Evolutionary conservation across 64 coral and sea anemone species (phyloP).

Genomic region (Orbicella faveolata): DNA sequence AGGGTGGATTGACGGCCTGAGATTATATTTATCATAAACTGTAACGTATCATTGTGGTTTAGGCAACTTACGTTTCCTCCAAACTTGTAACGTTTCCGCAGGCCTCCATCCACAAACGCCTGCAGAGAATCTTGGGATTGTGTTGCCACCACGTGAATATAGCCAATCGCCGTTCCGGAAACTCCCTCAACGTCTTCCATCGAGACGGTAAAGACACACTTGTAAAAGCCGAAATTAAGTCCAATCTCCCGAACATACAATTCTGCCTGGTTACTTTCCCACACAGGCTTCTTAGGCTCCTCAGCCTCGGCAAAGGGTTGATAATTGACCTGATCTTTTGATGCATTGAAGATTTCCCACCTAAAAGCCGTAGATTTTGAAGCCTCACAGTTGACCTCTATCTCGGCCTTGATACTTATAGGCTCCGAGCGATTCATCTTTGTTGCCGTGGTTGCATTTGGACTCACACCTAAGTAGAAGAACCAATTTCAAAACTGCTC

Average conservation of each 20-base stretch:
- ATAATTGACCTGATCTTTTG: neutral
- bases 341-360: conserved; percentile 49
- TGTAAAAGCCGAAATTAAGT: conserved; percentile 54
- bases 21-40: too few relatives aligned
- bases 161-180: conserved; percentile 11
- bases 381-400: conserved; percentile 52
- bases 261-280: neutral
- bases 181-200: conserved; percentile 41
- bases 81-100: conserved; percentile 18
- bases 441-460: conserved; percentile 10
- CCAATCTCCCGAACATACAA: conserved; percentile 11
- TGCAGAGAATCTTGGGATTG: neutral
- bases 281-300: neutral
- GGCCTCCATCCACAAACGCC: conserved; percentile 14
- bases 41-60: neutral
- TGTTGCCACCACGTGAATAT: conserved; percentile 35
- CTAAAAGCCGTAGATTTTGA: conserved; percentile 40
- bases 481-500: neutral
- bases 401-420: conserved; percentile 32
- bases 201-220: conserved; percentile 23
- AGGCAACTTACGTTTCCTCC: neutral
- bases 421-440: conserved; percentile 38
- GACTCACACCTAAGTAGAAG: conserved; percentile 24
- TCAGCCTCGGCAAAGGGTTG: neutral
- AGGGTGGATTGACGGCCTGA: neutral